A percentile compares a stretch with the other conserved stretches of the same genome.
Conservation (phyloP, 2,113 vertebrate species). For the Sciurus niger region DNA sequence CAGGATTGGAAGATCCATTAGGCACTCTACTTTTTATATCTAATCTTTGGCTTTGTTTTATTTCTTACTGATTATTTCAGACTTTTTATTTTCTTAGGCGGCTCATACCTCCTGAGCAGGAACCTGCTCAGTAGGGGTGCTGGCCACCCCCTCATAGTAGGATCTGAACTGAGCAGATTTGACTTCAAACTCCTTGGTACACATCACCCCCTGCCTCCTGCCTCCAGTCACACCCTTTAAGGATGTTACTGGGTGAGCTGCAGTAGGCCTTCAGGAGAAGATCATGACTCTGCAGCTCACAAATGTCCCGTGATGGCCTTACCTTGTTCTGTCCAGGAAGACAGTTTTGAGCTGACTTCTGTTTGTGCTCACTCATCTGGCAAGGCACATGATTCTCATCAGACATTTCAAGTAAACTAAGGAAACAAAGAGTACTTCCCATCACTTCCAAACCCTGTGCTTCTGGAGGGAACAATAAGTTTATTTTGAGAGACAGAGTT, state of each 20-base stretch:
- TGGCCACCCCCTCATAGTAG: too few relatives aligned
- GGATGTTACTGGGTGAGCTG: neutral
- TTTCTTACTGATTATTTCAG: too few relatives aligned
- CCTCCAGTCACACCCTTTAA: neutral
- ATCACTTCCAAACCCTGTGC: neutral
- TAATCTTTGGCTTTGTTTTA: too few relatives aligned
- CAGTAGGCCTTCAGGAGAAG: neutral
- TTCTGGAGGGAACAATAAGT: neutral
- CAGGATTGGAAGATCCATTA: too few relatives aligned
- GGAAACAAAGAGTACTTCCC: constrained; percentile 75
- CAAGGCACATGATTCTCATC: constrained; percentile 79
- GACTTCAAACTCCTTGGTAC: neutral
- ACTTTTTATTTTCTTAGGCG: too few relatives aligned
- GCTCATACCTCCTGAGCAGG: too few relatives aligned
- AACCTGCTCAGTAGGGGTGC: too few relatives aligned
- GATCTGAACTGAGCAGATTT: neutral
- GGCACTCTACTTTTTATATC: too few relatives aligned
- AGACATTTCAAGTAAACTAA: constrained; percentile 59
- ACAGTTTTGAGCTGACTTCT: neutral
- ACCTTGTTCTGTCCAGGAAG: neutral
- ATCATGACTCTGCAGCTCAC: neutral
- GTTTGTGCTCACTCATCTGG: constrained; percentile 61
- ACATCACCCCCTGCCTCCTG: accelerated
- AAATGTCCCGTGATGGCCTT: neutral
- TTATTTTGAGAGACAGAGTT: neutral